Evolutionary conservation across 2,113 vertebrate genomes (phyloP), one percentile per base, ranked within the genome.

Genomic region (Bombycilla garrulus): DNA sequence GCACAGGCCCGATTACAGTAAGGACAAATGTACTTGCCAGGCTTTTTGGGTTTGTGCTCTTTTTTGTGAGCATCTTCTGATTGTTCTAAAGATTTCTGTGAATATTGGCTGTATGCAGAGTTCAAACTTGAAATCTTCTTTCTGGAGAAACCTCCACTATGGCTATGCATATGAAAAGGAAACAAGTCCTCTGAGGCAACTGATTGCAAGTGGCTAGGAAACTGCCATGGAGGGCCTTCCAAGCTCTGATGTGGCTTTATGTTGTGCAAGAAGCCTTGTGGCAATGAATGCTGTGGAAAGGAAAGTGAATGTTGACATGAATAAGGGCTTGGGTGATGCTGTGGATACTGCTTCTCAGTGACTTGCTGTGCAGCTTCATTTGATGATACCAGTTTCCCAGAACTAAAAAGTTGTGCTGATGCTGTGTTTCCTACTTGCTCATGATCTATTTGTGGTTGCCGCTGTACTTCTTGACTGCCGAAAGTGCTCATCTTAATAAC

Each of bases 1-100:
- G 99, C 99, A 97, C 99, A 99, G 12, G 99, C 99, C 96, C 99
- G 98, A 82, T 99, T 99, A 90, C 99, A 99, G 97, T 99, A 99
- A 92, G 99, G 98, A 95, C 99, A 99, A 88, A 99, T 99, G 96
- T 99, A 99, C 90, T 99, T 99, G 89, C 99, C 99, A 5, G 99
- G 99, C 96, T 99, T 99, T 97, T 99, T 99, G 87, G 99, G 98
- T 97, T 99, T 99, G 96, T 98, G 99, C 84, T 99, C 99, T 95
- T 99, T 99, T 94, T 98, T 99, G 88, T 99, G 98, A 97, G 98
- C 97, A 90, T 99, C 99, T 66, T 99, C 99, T 51, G 98, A 96
- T 62, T 98, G 98, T 88, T 99, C 99, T 19, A 98, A 89, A 93
- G 98, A 98, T 79, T 99, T 98, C 95, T 99, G 99, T 90, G 99